Conservation (phyloP, 2,888 invertebrate genomes). For the Linnaemya tessellans region DNA sequence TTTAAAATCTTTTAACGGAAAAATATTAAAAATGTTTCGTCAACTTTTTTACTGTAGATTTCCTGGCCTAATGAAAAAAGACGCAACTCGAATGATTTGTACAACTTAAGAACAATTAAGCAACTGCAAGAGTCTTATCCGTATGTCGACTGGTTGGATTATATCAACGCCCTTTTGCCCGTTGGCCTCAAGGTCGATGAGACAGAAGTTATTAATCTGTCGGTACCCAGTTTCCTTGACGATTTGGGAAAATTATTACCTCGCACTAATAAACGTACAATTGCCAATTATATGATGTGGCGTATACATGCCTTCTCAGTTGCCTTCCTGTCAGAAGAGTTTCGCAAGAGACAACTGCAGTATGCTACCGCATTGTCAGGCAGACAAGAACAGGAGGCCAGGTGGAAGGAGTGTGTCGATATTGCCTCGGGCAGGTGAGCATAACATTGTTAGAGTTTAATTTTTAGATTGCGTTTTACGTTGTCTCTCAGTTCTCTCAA, state of each 20-base stretch:
- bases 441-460: not conserved
- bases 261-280: conserved; percentile 86
- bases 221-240: conserved; percentile 91
- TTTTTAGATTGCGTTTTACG: conserved; percentile 5
- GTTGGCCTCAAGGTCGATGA: conserved; percentile 86
- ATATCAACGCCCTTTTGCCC: conserved; percentile 91
- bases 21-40: not conserved
- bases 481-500: conserved; percentile 72
- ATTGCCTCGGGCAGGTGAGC: conserved; percentile 89
- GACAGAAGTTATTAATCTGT: conserved; percentile 92
- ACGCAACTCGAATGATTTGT: conserved; percentile 94
- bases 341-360: conserved; percentile 90
- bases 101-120: conserved; percentile 94
- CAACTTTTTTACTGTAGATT: conserved; percentile 85
- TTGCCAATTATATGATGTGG: conserved; percentile 97
- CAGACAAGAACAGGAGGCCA: conserved; percentile 91
- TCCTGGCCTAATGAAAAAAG: conserved; percentile 94
- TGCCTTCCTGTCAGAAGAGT: conserved; percentile 90
- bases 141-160: conserved; percentile 85
- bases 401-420: conserved; percentile 96
- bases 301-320: conserved; percentile 92
- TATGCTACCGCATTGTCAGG: conserved; percentile 93
- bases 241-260: conserved; percentile 87
- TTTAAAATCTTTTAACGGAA: not conserved
- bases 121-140: conserved; percentile 90